These are phyloP conservation scores for Gobio occitaniae DNA, from an alignment of 2,797 vertebrate species.

Conservation along the genomic window DNA sequence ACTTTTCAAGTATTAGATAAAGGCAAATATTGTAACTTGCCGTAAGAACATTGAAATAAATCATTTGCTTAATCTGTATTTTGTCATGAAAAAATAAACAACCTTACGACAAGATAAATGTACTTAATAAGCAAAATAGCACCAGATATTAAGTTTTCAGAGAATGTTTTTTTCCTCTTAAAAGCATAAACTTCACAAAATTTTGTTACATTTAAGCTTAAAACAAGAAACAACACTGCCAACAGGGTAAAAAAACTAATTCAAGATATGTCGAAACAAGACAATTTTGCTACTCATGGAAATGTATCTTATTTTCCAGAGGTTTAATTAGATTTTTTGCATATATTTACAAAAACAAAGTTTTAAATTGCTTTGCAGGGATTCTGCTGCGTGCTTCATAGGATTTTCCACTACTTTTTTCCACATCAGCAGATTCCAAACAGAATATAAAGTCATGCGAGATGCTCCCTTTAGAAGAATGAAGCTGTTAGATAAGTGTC, in stretches of 20 bases:
- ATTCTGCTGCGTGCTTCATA: neutral
- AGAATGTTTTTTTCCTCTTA: neutral
- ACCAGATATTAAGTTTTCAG: neutral
- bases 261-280: neutral
- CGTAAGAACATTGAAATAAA: neutral
- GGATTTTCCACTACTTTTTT: neutral
- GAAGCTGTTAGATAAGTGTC: slow-evolving; percentile 6
- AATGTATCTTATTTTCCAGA: neutral
- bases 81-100: neutral
- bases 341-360: neutral
- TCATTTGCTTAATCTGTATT: neutral
- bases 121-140: neutral
- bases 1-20: neutral
- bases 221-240: slow-evolving; percentile 10
- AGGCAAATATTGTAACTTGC: slow-evolving; percentile 3
- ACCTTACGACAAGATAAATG: neutral
- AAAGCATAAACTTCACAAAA: neutral
- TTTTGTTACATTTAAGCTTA: neutral
- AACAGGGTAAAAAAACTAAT: neutral
- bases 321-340: neutral
- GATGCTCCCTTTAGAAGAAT: neutral
- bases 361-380: neutral
- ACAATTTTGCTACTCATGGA: no score
- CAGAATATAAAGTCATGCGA: neutral
- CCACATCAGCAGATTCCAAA: slow-evolving; percentile 30